Evolutionary conservation across 2,113 vertebrate species (phyloP).

Genomic region (Mesoclemmys tuberculata): DNA sequence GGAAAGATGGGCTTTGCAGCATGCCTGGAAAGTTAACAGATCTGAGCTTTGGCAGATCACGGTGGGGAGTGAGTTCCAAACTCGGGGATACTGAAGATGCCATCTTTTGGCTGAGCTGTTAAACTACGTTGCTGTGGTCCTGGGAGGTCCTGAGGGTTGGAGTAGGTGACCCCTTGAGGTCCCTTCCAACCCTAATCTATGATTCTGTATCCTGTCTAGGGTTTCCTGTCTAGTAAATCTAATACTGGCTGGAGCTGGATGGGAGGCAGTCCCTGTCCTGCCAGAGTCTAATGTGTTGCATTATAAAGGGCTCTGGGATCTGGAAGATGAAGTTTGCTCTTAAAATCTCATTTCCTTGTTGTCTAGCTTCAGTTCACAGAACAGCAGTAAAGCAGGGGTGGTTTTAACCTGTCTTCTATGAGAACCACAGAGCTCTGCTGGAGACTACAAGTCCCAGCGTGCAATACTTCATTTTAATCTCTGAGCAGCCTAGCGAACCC

Average conservation of each 20-base stretch:
- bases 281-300: background rate
- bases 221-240: background rate
- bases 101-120: background rate
- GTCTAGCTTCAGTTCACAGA: background rate
- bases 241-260: background rate
- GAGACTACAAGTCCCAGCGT: constrained; percentile 2
- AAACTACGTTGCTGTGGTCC: background rate
- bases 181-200: no score
- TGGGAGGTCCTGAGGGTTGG: background rate
- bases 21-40: background rate
- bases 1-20: background rate
- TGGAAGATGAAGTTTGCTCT: background rate
- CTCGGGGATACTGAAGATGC: background rate
- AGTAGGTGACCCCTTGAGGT: no score
- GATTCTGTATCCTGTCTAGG: background rate
- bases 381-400: background rate
- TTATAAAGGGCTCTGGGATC: background rate
- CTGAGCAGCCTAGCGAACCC: accelerated
- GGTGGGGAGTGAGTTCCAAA: background rate
- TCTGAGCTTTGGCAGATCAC: background rate
- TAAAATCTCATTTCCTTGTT: background rate
- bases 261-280: background rate
- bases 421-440: background rate
- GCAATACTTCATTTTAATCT: background rate
- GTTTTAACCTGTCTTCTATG: background rate